Conservation (phyloP, 2,113 vertebrate genomes). For the Cottus gobio region DNA sequence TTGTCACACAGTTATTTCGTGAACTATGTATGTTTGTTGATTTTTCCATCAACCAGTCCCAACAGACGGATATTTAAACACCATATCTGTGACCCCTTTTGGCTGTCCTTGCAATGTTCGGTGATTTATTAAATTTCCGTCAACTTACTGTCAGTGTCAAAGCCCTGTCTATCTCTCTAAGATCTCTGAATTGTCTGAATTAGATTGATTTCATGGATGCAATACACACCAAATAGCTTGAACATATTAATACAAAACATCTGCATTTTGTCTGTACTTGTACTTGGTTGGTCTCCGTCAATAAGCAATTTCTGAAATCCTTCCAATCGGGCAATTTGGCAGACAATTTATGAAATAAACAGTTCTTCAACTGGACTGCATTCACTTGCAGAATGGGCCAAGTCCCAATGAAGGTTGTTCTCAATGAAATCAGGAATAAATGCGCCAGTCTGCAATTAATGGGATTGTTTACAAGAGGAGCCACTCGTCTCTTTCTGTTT, state of each 20-base stretch:
- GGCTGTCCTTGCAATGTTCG: neutral
- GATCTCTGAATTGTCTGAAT: neutral
- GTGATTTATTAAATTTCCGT: neutral
- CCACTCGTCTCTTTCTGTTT: conserved; percentile 42
- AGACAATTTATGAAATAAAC: conserved; percentile 47
- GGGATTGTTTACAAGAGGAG: conserved; percentile 44
- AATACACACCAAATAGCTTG: conserved; percentile 11
- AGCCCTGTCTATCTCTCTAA: neutral
- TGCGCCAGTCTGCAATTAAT: conserved; percentile 28
- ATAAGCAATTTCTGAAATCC: conserved; percentile 43
- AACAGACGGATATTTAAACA: neutral
- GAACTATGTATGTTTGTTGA: neutral
- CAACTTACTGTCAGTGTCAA: neutral
- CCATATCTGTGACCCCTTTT: neutral
- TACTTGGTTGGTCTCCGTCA: conserved; percentile 21
- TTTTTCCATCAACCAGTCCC: neutral
- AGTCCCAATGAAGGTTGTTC: conserved; percentile 38
- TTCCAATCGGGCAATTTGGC: conserved; percentile 37
- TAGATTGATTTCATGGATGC: conserved; percentile 12
- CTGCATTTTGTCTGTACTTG: conserved; percentile 29
- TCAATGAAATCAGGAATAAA: conserved; percentile 55
- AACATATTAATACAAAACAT: conserved; percentile 27
- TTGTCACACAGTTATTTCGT: neutral
- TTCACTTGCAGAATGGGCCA: conserved; percentile 46
- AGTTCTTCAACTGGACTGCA: conserved; percentile 43